A percentile compares a stretch with the other conserved stretches of the same genome.
Evolutionary conservation across 1,140 invertebrate genomes (phyloP).

Genomic region (Rhopalosiphum maidis): DNA sequence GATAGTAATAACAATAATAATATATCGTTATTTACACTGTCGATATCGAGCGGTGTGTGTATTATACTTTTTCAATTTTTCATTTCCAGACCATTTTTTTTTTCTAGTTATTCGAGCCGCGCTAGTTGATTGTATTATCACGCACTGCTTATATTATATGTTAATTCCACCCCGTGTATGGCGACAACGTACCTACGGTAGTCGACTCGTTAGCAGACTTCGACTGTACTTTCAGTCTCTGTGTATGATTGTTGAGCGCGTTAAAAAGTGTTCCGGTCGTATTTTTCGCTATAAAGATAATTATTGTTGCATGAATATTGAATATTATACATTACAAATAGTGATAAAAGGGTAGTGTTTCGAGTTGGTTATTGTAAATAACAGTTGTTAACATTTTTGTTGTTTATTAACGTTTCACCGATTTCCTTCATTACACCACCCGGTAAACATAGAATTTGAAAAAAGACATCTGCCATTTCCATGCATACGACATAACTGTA

Average conservation of each 20-base stretch:
- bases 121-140: neutral
- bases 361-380: neutral
- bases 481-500: neutral
- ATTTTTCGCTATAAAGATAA: neutral
- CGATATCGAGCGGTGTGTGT: neutral
- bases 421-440: neutral
- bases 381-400: neutral
- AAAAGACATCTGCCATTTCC: neutral
- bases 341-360: neutral
- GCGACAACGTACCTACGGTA: accelerated
- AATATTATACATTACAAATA: neutral
- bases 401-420: neutral
- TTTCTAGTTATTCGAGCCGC: too few relatives aligned
- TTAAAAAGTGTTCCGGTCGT: neutral
- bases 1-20: neutral
- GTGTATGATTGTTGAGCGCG: too few relatives aligned
- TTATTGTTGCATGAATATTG: neutral
- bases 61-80: neutral
- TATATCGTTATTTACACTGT: neutral
- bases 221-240: neutral
- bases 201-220: neutral
- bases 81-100: neutral
- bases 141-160: neutral
- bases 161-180: neutral
- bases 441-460: neutral